phyloP scores from a whole-genome alignment of 2,888 invertebrate genomes.

The Pogonocherus hispidulus region DNA sequence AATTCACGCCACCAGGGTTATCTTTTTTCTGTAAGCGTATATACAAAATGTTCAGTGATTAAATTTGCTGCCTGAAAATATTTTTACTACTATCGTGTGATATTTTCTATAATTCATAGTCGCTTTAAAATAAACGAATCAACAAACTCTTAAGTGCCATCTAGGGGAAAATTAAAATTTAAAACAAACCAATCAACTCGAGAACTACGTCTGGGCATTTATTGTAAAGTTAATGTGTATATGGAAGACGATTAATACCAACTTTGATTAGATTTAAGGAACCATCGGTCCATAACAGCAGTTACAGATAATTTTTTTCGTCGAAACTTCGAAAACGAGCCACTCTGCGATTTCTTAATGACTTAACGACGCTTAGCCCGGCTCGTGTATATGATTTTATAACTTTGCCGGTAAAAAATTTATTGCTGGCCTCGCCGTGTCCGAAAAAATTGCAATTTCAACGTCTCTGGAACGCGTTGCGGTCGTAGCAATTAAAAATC shows the following conservation, averaged over 20 bases:
- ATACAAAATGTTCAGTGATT: too few species aligned
- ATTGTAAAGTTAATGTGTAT: too few species aligned
- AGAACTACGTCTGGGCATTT: too few species aligned
- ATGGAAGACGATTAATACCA: too few species aligned
- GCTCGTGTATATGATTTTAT: constrained; percentile 50
- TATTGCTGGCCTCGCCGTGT: constrained; percentile 32
- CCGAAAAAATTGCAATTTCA: constrained; percentile 26
- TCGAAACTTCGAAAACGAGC: constrained; percentile 45
- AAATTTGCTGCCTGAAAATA: too few species aligned
- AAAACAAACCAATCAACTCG: background rate
- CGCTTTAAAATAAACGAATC: too few species aligned
- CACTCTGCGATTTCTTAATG: constrained; percentile 51
- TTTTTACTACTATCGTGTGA: too few species aligned
- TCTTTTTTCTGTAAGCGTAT: too few species aligned
- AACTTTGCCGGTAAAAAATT: constrained; percentile 45
- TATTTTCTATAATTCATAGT: too few species aligned
- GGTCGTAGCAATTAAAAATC: constrained; percentile 55
- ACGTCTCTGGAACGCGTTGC: constrained; percentile 43
- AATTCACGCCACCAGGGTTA: too few species aligned
- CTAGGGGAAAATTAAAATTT: constrained; percentile 21
- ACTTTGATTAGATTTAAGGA: constrained; percentile 37
- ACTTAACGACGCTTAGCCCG: constrained; percentile 50
- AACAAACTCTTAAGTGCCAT: background rate
- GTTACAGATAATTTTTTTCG: constrained; percentile 45
- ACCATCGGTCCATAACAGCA: constrained; percentile 49